These are phyloP conservation scores for Shinisaurus crocodilurus DNA, from an alignment of 2,113 vertebrate genomes.

Conservation along the genomic window DNA sequence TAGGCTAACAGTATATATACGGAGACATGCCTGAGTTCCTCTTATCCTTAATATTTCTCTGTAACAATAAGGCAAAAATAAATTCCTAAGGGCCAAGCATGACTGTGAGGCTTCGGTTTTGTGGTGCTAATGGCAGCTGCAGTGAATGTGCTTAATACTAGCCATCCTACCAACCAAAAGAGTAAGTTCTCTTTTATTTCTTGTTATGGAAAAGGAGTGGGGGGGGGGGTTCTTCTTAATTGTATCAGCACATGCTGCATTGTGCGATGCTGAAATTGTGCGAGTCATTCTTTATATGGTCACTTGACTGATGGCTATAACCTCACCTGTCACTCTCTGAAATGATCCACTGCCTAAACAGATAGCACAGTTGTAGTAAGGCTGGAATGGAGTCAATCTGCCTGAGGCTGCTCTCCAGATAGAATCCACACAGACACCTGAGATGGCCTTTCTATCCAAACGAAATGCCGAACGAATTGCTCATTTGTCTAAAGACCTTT, in stretches of 20 bases:
- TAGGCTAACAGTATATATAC: not conserved
- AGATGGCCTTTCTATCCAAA: conserved; percentile 32
- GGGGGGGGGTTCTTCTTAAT: not conserved
- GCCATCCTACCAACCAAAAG: not conserved
- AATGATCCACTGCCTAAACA: conserved; percentile 38
- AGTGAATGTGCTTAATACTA: not conserved
- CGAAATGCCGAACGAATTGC: conserved; percentile 19
- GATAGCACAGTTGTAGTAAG: conserved; percentile 26
- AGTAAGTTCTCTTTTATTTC: not conserved
- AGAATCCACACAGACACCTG: conserved; percentile 28
- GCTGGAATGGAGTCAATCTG: conserved; percentile 32
- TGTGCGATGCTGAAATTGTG: not conserved
- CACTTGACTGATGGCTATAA: conserved; percentile 47
- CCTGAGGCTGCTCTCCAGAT: conserved; percentile 38
- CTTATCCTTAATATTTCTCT: not conserved
- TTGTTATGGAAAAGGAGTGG: not conserved
- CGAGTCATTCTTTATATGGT: conserved; percentile 19
- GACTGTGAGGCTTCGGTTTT: not conserved
- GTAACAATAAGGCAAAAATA: not conserved
- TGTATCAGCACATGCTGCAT: not conserved
- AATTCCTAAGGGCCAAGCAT: not conserved
- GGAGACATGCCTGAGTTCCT: not conserved
- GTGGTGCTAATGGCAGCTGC: not conserved
- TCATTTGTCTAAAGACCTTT: conserved; percentile 43
- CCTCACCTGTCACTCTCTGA: conserved; percentile 31